These are phyloP conservation scores for Apoda limacodes DNA, from an alignment of 2,888 invertebrate genomes.

Conservation along the genomic window DNA sequence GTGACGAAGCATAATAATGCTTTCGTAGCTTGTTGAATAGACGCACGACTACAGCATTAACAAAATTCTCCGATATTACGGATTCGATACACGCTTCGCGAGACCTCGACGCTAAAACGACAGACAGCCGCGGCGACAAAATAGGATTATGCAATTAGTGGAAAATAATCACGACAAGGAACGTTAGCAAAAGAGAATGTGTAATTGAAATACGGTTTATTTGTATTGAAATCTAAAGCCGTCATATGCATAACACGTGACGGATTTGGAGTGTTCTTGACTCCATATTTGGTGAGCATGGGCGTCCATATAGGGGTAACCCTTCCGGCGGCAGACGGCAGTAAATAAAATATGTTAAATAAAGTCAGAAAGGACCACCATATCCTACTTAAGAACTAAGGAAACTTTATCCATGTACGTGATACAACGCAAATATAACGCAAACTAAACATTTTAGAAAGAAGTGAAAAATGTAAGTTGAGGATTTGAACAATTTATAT, in stretches of 20 bases:
- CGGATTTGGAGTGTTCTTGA: slow-evolving; percentile 34
- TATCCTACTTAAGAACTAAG: slow-evolving; percentile 21
- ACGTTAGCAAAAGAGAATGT: no score
- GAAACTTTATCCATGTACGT: no score
- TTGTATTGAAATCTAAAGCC: slow-evolving; percentile 31
- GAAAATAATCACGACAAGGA: no score
- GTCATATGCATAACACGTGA: slow-evolving; percentile 26
- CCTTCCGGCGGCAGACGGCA: slow-evolving; percentile 48
- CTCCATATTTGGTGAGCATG: slow-evolving; percentile 33
- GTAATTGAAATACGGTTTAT: no score
- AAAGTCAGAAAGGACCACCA: slow-evolving; percentile 22
- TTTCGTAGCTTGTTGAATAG: slow-evolving; percentile 20
- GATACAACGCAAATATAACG: no score
- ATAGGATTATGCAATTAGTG: no score
- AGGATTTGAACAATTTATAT: no score
- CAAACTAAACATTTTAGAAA: no score
- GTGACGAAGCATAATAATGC: slow-evolving; percentile 17
- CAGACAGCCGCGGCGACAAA: no score
- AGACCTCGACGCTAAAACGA: slow-evolving; percentile 24
- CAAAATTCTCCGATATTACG: slow-evolving; percentile 37
- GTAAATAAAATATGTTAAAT: slow-evolving; percentile 21
- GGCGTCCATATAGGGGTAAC: slow-evolving; percentile 28
- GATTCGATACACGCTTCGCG: slow-evolving; percentile 49
- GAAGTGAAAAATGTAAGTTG: no score
- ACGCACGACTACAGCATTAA: slow-evolving; percentile 33